phyloP scores from a whole-genome alignment of 2,113 vertebrate species.

The Choloepus hoffmanni region DNA sequence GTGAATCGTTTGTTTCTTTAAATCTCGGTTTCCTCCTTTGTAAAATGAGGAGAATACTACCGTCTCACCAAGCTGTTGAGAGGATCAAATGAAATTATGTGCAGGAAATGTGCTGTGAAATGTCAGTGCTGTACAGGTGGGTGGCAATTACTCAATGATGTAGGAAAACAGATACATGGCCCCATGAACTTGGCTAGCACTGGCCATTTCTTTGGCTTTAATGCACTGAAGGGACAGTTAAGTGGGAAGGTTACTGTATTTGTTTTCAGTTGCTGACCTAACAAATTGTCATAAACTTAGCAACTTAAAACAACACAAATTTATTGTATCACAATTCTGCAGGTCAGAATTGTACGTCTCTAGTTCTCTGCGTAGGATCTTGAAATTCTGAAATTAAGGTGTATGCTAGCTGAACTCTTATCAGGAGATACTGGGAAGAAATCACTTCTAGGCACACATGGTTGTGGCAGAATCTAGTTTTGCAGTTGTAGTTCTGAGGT shows the following conservation, averaged over 20 bases:
- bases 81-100: background rate
- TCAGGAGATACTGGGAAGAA: background rate
- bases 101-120: background rate
- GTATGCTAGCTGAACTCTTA: background rate
- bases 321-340: background rate
- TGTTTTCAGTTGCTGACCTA: background rate
- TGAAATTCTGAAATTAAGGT: conserved; percentile 5
- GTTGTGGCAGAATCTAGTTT: background rate
- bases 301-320: conserved; percentile 22
- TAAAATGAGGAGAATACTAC: background rate
- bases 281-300: conserved; percentile 31
- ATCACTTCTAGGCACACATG: background rate
- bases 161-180: background rate
- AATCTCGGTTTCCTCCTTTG: background rate
- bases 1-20: conserved; percentile 28
- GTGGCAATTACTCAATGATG: background rate
- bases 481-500: background rate
- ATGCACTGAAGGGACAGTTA: background rate
- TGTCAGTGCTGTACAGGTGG: background rate
- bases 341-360: background rate
- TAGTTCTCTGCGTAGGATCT: background rate
- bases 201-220: background rate
- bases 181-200: background rate
- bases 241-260: background rate
- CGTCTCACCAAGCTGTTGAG: background rate